Evolutionary conservation across 2,797 vertebrate species (phyloP), one percentile per base, ranked within the genome.

Genomic region (Hippocampus kuda): DNA sequence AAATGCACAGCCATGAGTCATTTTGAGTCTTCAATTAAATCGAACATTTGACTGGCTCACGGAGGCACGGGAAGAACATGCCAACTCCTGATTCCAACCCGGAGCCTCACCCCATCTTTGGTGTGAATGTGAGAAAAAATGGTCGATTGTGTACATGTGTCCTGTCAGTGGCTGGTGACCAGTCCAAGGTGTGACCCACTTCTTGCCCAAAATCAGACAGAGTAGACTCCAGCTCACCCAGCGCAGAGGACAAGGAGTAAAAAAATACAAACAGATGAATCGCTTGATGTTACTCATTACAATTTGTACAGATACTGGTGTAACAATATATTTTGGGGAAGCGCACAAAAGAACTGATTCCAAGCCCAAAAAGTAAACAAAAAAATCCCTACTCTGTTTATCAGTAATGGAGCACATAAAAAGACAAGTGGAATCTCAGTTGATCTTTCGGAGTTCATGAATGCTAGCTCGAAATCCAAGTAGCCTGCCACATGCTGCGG

Each of bases 401-500:
- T 38, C 30, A 34, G 8, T 38, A 16, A 61, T 9, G 18, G 62
- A 53, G 26, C 63, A 27, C 20, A 41, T 8, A 41, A 41, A 46
- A 42, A 24, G 20, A 44, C 20, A 63, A 34, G 10, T 12, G 26
- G 22, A 51, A 48, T 41, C 60, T n/a, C n/a, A 20, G 0, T 54
- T 27, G 18, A 72, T 15, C 46, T 4, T 41, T 4, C 34, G 26
- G 51, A 46, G 34, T 44, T 57, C 46, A 30, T 46, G 61, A 0
- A 30, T 73, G 64, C n/a, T 44, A 65, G 63, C n/a, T 41, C 53
- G 65, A 4, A 51, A 53, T n/a, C 16, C 2, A 67, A 51, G 18
- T 27, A 24, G 20, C 51, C 20, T n/a, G 8, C 30, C n/a, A 67
- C 34, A 11, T 66, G 20, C 62, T 62, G 44, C 64, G 51, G 26